Conservation (phyloP, 2,113 vertebrate genomes). For the Camelus bactrianus region DNA sequence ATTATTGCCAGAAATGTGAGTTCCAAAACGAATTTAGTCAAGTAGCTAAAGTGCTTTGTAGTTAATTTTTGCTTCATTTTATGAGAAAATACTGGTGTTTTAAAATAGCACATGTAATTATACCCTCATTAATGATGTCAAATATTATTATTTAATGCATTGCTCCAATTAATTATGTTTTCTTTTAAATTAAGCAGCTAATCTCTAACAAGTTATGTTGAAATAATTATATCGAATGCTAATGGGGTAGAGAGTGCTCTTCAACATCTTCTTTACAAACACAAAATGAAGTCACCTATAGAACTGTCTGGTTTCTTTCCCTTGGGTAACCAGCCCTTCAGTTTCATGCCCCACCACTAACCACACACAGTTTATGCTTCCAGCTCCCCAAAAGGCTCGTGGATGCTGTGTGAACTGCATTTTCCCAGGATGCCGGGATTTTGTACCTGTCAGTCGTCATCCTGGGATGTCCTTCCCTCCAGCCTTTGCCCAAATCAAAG, state of each 20-base stretch:
- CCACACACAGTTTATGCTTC: rapidly evolving
- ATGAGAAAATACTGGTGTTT: constrained; percentile 75
- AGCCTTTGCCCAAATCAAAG: neutral
- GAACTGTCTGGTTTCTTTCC: neutral
- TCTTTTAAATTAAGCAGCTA: constrained; percentile 71
- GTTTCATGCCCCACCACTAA: rapidly evolving
- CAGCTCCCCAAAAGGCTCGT: rapidly evolving
- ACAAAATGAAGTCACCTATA: constrained; percentile 29
- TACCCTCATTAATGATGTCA: constrained; percentile 77
- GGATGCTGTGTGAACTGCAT: rapidly evolving
- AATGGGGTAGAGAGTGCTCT: neutral
- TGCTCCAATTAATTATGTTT: constrained; percentile 74
- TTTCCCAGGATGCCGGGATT: neutral
- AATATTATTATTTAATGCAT: constrained; percentile 78
- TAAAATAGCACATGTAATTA: constrained; percentile 78
- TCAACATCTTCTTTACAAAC: neutral
- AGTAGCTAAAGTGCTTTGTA: neutral
- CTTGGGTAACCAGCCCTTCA: neutral
- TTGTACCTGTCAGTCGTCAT: rapidly evolving
- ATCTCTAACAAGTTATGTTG: constrained; percentile 71
- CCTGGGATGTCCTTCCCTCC: neutral
- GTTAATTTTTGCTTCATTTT: constrained; percentile 64
- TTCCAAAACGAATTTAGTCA: neutral
- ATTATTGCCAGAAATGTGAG: neutral
- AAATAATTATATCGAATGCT: constrained; percentile 72